Evolutionary conservation across 2,888 invertebrate species (phyloP), one percentile per base, ranked within the genome.

Genomic region (Osmoderma eremita): DNA sequence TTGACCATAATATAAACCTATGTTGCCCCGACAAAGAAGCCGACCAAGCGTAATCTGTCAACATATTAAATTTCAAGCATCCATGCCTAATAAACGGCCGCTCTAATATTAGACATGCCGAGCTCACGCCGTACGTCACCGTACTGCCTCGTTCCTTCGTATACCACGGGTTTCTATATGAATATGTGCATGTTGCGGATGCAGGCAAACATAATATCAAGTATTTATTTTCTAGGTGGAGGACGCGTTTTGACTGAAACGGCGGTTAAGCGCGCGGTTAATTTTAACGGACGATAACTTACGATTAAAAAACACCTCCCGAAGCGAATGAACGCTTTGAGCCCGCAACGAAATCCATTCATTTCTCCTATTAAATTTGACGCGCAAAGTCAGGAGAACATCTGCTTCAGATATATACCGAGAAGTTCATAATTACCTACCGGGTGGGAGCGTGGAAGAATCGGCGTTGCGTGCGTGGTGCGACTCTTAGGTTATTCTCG

Each of bases 21-120:
- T 58, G 24, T 24, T 22, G 17, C 30, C 58, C 42, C 58, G 42
- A 58, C 58, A 58, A 58, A 58, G 58, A 58, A 58, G 58, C 58
- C 58, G 58, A 45, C 58, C 58, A 45, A 58, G 58, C 58, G 65
- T 58, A 65, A 65, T 65, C 56, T 65, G 65, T 65, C 65, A 65
- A 58, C 67, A 64, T 64, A 58, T 64, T 51, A 68, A 64, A 68
- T 65, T 68, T 61, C 67, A 65, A 56, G 64, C 58, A 68, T 68
- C 67, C 56, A 45, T 58, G 64, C 64, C 45, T 68, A 64, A 68
- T 68, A 68, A 68, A 68, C 64, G 64, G 20, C 20, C 64, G 64
- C 41, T 41, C 67, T 68, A 68, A 58, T 63, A 63, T 65, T 68
- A 68, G 64, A 67, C 62, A 10, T 30, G n/a, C 45, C 12, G n/a